These are phyloP conservation scores for Drosophila micromelanica DNA, from an alignment of 1,140 invertebrate genomes.

Conservation along the genomic window DNA sequence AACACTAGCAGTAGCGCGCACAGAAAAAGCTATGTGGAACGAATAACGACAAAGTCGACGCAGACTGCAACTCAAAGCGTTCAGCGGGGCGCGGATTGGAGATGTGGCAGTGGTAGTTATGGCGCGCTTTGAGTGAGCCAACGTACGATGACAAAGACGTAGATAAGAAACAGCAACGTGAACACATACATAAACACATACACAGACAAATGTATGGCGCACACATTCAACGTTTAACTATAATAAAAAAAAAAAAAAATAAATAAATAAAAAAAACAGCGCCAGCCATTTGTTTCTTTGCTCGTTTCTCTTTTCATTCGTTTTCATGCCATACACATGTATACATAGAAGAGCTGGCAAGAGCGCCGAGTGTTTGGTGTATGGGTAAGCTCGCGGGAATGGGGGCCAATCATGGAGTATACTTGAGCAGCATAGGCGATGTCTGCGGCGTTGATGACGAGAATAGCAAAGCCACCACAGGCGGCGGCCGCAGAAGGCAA, in stretches of 20 bases:
- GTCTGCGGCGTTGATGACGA: conserved; percentile 67
- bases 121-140: conserved; percentile 75
- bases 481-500: conserved; percentile 28
- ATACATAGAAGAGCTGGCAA: conserved; percentile 32
- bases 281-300: conserved; percentile 57
- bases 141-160: conserved; percentile 79
- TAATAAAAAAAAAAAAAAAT: conserved; percentile 78
- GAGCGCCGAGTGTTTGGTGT: conserved; percentile 40
- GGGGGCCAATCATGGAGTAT: conserved; percentile 29
- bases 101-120: conserved; percentile 71
- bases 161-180: conserved; percentile 80
- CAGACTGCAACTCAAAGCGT: conserved; percentile 71
- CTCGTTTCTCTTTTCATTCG: conserved; percentile 51
- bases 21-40: conserved; percentile 73
- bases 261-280: conserved; percentile 35
- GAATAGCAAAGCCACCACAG: conserved; percentile 70
- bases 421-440: conserved; percentile 64
- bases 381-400: conserved; percentile 17
- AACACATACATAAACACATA: conserved; percentile 49
- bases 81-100: conserved; percentile 40
- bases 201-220: conserved; percentile 6
- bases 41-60: conserved; percentile 61
- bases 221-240: conserved; percentile 65
- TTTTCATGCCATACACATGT: conserved; percentile 32
- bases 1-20: conserved; percentile 28